A percentile compares a stretch with the other conserved stretches of the same genome.
These are phyloP conservation scores for Euzetes globulus DNA, from an alignment of 2,888 invertebrate species.

Conservation along the genomic window DNA sequence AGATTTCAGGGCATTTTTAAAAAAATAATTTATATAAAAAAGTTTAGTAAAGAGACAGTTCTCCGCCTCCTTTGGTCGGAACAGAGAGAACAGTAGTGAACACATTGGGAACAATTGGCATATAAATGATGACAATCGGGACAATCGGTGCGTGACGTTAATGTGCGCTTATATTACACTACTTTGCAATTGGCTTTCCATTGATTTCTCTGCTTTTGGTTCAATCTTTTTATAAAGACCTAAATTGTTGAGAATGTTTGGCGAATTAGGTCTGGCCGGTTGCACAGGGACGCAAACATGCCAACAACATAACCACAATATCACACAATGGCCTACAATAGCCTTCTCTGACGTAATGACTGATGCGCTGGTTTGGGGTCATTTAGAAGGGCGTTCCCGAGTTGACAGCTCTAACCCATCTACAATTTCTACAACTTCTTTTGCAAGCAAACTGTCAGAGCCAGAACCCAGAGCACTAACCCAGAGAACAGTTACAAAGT, in stretches of 20 bases:
- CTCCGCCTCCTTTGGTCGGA: neutral
- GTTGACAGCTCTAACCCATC: conserved; percentile 17
- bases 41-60: neutral
- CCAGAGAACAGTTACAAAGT: neutral
- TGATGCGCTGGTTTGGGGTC: neutral
- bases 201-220: neutral
- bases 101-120: conserved; percentile 8
- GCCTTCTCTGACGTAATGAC: conserved; percentile 17
- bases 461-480: neutral
- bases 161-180: conserved; percentile 5
- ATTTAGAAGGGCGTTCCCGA: neutral
- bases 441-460: neutral
- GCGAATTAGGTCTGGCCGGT: conserved; percentile 17
- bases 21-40: neutral
- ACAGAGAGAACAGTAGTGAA: neutral
- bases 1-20: conserved; percentile 1
- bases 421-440: conserved; percentile 5
- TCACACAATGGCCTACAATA: neutral
- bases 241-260: conserved; percentile 1
- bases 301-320: conserved; percentile 21
- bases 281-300: conserved; percentile 20
- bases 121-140: conserved; percentile 20
- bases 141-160: conserved; percentile 11
- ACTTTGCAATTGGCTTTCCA: neutral
- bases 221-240: conserved; percentile 3